Base-by-base conservation (phyloP, 2,888 invertebrate species). In the Xestia xanthographa region DNA sequence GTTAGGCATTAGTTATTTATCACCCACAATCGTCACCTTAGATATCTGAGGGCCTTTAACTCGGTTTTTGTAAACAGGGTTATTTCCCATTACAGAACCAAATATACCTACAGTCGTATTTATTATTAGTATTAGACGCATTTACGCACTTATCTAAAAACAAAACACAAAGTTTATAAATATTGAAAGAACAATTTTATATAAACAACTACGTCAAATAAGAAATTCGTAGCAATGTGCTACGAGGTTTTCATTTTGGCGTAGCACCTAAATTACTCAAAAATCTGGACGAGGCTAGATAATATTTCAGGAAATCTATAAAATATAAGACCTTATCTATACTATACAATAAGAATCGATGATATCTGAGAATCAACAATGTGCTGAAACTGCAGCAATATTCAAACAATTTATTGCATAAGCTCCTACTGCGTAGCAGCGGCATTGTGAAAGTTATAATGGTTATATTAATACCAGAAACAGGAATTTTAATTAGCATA, bases 161-260 rank as follows among this genome's bases (percentile, higher is more conserved):
- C 2, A 29, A n/a, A 76, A 48, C n/a, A 50, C 4, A 9, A 65
- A n/a, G 17, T 43, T 34, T 9, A 34, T 48, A 22, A 60, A 76
- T 20, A 78, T 1, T 48, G 20, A 29, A n/a, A 58, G 11, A 58
- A 58, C 11, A 22, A 22, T 12, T 1, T 8, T 8, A 5, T 5
- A 48, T 41, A 9, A 38, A 29, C 29, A 5, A 63, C 22, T 26
- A 22, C 4, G 9, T 29, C 6, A 29, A 11, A 8, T 29, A 29
- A 50, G 20, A 72, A 53, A 3, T 63, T 73, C 74, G 74, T 63
- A 80, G 74, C 80, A 48, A 41, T 2, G n/a, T 63, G 74, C 74
- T 74, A 48, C 74, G 74, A 80, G 41, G 1, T 34, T 63, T 56
- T 41, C 53, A 56, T 9, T 48, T 48, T 63, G 62, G n/a, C 77